Base-by-base conservation (phyloP, 2,797 vertebrate species). In the Spinus pinus region DNA sequence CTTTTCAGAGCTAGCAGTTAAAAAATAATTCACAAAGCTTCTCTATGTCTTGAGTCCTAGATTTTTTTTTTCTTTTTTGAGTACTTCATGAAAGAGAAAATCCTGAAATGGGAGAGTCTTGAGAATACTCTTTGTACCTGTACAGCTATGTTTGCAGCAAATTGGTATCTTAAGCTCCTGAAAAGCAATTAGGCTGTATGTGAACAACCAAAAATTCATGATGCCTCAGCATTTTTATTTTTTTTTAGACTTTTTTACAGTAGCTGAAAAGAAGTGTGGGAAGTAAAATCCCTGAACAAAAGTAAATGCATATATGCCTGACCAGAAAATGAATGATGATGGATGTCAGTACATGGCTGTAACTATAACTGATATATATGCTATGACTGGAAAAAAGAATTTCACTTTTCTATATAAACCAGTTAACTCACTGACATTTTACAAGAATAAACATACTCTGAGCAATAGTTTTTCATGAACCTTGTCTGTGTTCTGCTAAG, bases 391-490 rank as follows among this genome's bases (percentile, higher is more conserved):
- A 23, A 94, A 50, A 57, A 85, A 41, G 49, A 82, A 50, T 87
- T 91, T 82, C 27, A 67, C 27, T 86, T 85, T 77, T 94, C 64
- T 81, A 42, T 80, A 53, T 44, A 85, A 92, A 66, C 61, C 28
- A 81, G 65, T 89, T 94, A 86, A 33, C 31, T 94, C 69, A 80
- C 27, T 91, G 71, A 82, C 44, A 61, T 89, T 89, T 93, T 42
- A 65, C 35, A 88, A 64, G 50, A 83, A 49, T 65, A 46, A 82
- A 61, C n/a, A 27, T 81, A 35, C 12, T 71, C 11, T n/a, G 39
- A 83, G 12, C 7, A 35, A 50, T 41, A 65, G 15, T 50, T 89
- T 85, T 85, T 71, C 35, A 46, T 85, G 77, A 92, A 60, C 91
- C 71, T 73, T 85, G 37, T 19, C 46, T 73, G 9, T 5, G 11